Conservation (phyloP, 2,113 vertebrate species). For the Merops nubicus region DNA sequence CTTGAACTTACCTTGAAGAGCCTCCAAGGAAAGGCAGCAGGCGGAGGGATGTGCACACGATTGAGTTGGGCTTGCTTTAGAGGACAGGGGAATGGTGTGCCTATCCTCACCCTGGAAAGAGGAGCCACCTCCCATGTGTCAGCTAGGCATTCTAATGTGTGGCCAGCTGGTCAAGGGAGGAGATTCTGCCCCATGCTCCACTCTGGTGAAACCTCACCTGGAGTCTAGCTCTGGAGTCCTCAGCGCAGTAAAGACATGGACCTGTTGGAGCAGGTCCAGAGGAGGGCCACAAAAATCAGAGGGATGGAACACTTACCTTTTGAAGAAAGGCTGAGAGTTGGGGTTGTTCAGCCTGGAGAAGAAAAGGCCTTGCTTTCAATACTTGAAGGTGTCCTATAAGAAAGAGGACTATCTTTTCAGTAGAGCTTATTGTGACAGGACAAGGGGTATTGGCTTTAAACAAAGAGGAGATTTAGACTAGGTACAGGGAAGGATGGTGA, state of each 20-base stretch:
- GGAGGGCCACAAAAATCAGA: neutral
- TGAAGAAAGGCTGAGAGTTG: neutral
- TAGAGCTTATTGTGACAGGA: neutral
- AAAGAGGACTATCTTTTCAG: neutral
- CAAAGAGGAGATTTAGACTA: neutral
- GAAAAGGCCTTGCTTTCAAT: neutral
- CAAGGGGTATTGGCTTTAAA: neutral
- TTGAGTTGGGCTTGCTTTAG: neutral
- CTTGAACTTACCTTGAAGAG: neutral
- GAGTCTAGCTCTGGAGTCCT: neutral
- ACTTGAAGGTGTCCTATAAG: neutral
- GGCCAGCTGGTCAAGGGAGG: neutral
- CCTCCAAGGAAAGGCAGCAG: neutral
- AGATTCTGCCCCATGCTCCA: neutral
- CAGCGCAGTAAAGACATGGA: neutral
- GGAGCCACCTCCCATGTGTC: fast-evolving
- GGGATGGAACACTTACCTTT: neutral
- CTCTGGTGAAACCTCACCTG: neutral
- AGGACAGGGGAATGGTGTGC: neutral
- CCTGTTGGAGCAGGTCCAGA: neutral
- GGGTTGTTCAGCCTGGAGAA: neutral
- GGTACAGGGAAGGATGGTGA: neutral
- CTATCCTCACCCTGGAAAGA: neutral
- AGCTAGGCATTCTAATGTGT: neutral
- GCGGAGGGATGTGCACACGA: neutral